Evolutionary conservation across 2,113 vertebrate genomes (phyloP).

Genomic region (Coptodon bakossiorum): DNA sequence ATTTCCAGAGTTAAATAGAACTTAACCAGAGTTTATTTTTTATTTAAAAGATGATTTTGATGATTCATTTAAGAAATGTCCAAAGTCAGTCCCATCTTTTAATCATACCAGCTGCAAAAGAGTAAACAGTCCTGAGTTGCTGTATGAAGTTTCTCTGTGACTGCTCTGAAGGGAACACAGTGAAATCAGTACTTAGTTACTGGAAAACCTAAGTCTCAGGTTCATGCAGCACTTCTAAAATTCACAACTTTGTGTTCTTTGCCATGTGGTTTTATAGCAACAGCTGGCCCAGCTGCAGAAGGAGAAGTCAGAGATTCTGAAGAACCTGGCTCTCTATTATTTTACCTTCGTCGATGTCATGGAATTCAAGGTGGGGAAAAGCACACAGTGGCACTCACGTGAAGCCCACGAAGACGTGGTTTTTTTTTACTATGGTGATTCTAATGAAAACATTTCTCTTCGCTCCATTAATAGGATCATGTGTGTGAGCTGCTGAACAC

Average conservation of each 20-base stretch:
- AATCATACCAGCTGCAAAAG: neutral
- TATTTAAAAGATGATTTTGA: neutral
- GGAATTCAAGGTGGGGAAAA: slow-evolving; percentile 90
- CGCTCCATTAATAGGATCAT: slow-evolving; percentile 78
- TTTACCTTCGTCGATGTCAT: slow-evolving; percentile 99
- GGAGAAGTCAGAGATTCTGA: slow-evolving; percentile 98
- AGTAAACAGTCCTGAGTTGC: fast-evolving
- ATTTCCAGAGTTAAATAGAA: neutral
- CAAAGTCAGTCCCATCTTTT: neutral
- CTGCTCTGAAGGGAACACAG: neutral
- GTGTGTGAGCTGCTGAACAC: slow-evolving; percentile 98
- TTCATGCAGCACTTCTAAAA: neutral
- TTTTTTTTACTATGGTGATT: neutral
- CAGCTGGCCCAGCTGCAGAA: slow-evolving; percentile 99
- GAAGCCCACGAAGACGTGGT: fast-evolving
- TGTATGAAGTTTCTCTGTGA: neutral
- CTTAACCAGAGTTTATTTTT: neutral
- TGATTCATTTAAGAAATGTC: neutral
- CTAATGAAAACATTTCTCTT: neutral
- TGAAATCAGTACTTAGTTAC: neutral
- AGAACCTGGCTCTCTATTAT: slow-evolving; percentile 98
- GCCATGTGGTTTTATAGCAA: slow-evolving; percentile 81
- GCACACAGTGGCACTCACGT: fast-evolving
- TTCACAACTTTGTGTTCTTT: neutral
- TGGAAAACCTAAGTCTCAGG: neutral